Percentiles rank a stretch among this genome's conserved stretches.
Conservation (phyloP, 2,113 vertebrate species). For the Nyctibius bracteatus region DNA sequence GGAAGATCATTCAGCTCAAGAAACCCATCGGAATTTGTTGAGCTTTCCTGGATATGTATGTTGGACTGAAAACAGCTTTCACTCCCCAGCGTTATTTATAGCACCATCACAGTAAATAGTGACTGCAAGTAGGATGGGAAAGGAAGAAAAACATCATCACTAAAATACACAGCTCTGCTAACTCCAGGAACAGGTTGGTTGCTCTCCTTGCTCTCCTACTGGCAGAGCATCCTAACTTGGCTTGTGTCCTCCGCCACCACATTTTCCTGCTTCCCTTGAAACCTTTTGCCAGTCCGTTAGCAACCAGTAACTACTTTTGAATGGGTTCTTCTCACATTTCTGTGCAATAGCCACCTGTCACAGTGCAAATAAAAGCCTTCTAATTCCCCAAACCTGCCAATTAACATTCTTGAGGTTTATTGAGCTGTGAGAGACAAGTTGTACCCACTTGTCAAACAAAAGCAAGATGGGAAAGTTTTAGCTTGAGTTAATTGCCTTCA, state of each 20-base stretch:
- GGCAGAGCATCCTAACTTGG: neutral
- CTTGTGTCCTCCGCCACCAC: neutral
- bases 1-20: neutral
- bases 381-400: neutral
- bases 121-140: constrained; percentile 2
- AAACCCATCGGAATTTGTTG: neutral
- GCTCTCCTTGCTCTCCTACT: neutral
- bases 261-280: constrained; percentile 5
- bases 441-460: neutral
- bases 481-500: neutral
- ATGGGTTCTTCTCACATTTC: constrained; percentile 13
- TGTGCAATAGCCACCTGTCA: neutral
- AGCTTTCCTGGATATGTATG: constrained; percentile 16
- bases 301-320: neutral
- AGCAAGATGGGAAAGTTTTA: neutral
- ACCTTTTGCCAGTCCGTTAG: constrained; percentile 7
- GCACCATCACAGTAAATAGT: constrained; percentile 25
- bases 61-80: constrained; percentile 26
- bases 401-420: neutral
- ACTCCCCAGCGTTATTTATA: neutral
- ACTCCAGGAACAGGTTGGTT: neutral
- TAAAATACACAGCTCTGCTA: neutral
- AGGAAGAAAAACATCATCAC: constrained; percentile 24
- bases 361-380: neutral
- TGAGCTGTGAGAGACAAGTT: neutral